Evolutionary conservation across 2,888 invertebrate genomes (phyloP).

Genomic region (Tenthredo scrophulariae): DNA sequence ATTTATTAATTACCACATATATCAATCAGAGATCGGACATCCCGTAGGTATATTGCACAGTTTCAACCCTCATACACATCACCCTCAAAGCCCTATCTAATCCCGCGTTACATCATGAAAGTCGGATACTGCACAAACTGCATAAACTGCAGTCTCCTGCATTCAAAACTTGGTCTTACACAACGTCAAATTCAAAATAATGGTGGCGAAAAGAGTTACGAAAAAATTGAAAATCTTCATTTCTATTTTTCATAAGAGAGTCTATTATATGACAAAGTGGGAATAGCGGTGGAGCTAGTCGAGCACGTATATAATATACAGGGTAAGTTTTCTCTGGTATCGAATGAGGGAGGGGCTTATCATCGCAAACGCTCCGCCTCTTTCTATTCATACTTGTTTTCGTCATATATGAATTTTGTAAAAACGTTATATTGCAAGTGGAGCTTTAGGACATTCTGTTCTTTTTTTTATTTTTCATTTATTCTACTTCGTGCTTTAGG

Average conservation of each 20-base stretch:
- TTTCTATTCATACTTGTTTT: no score
- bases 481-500: neutral
- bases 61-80: constrained; percentile 13
- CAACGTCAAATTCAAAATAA: neutral
- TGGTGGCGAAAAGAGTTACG: neutral
- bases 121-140: no score
- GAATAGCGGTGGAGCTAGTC: no score
- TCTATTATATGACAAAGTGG: neutral
- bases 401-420: neutral
- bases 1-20: constrained; percentile 15
- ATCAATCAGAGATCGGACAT: neutral
- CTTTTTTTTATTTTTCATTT: no score
- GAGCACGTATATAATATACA: no score
- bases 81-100: neutral
- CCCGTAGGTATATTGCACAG: constrained; percentile 19
- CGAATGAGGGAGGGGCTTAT: no score
- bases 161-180: neutral
- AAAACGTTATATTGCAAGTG: neutral
- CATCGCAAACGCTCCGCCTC: no score
- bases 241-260: neutral
- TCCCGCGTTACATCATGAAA: neutral
- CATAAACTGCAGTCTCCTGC: neutral
- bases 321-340: no score
- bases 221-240: neutral
- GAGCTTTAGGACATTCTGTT: neutral